Conservation (phyloP, 2,113 vertebrate species). For the Amia ocellicauda region DNA sequence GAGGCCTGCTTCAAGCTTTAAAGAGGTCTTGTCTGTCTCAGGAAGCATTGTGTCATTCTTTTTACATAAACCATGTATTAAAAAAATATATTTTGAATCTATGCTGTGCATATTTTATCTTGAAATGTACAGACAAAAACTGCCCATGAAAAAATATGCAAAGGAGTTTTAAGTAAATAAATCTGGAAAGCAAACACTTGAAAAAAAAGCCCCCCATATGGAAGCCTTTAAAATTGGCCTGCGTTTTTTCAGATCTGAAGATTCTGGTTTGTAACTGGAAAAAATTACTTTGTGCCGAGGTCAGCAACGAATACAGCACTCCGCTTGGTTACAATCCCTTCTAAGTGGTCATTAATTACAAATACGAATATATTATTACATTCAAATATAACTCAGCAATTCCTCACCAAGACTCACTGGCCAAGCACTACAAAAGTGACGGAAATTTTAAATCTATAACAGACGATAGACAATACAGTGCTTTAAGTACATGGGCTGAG, state of each 20-base stretch:
- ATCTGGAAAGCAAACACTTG: not conserved
- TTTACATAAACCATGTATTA: slow-evolving; percentile 38
- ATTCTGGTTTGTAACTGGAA: slow-evolving; percentile 1
- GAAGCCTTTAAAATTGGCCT: slow-evolving; percentile 8
- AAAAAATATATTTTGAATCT: slow-evolving; percentile 35
- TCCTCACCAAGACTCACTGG: not conserved
- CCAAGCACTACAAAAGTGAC: too few species aligned
- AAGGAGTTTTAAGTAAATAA: slow-evolving; percentile 1
- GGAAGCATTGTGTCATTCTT: slow-evolving; percentile 39
- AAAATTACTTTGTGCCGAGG: slow-evolving; percentile 5
- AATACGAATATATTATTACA: not conserved
- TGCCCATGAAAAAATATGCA: not conserved
- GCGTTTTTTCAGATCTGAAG: not conserved
- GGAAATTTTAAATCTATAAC: too few species aligned
- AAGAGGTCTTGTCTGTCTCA: slow-evolving; percentile 40
- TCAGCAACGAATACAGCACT: not conserved
- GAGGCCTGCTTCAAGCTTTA: slow-evolving; percentile 42
- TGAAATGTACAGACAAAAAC: slow-evolving; percentile 22
- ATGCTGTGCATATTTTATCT: slow-evolving; percentile 39
- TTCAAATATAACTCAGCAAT: not conserved
- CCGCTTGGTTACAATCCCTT: not conserved
- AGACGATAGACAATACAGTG: too few species aligned
- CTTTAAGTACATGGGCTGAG: too few species aligned
- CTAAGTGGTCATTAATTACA: slow-evolving; percentile 7
- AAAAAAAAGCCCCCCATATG: slow-evolving; percentile 14